A percentile compares a stretch with the other conserved stretches of the same genome.
Evolutionary conservation across 2,797 vertebrate genomes (phyloP).

Genomic region (Sebastes baramenuke): DNA sequence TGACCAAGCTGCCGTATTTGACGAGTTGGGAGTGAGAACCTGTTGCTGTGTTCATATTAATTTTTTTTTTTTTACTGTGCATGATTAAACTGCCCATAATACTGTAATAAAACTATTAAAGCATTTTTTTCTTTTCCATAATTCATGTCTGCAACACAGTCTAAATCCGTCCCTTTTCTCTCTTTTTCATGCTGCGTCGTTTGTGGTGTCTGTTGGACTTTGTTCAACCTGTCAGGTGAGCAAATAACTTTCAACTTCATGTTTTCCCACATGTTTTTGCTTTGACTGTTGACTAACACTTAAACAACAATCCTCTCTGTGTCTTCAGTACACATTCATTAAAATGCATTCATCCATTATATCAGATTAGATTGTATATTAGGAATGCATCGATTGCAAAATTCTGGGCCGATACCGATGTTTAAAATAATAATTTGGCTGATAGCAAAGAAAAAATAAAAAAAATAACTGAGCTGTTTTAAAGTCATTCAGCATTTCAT

Average conservation of each 20-base stretch:
- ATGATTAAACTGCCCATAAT: neutral
- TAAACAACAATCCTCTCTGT: neutral
- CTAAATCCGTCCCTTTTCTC: neutral
- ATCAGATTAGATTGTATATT: neutral
- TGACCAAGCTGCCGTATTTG: neutral
- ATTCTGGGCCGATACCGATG: no score
- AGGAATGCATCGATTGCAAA: no score
- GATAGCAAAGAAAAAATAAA: no score
- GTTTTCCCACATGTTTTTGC: neutral
- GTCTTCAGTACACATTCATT: neutral
- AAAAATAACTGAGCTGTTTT: no score
- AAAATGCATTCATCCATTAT: neutral
- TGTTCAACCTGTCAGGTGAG: constrained; percentile 17
- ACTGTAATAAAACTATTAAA: neutral
- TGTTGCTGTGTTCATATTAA: neutral
- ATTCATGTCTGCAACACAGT: neutral
- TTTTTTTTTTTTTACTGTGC: neutral
- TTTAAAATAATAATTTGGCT: no score
- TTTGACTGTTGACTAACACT: neutral
- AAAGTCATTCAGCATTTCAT: no score
- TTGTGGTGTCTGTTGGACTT: constrained; percentile 13
- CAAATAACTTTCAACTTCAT: neutral
- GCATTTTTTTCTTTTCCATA: neutral
- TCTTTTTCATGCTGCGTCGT: neutral
- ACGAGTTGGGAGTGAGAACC: neutral